Conservation (phyloP, 53 echinoderm and acorn worm species). For the Echinarachnius parma region DNA sequence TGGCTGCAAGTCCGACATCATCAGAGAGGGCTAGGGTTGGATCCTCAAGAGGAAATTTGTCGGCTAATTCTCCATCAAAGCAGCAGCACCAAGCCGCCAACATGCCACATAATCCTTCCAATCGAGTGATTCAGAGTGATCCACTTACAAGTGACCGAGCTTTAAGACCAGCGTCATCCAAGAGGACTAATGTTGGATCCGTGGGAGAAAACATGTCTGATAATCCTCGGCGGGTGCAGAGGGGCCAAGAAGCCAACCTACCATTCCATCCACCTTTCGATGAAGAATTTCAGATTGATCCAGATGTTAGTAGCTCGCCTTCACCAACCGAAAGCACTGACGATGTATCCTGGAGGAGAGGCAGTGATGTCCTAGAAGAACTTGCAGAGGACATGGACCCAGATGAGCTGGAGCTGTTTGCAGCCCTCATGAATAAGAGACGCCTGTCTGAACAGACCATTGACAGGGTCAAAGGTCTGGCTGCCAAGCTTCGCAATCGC, state of each 20-base stretch:
- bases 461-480: conserved; percentile 58
- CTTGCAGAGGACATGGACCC: conserved; percentile 38
- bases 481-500: conserved; percentile 43
- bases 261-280: not conserved
- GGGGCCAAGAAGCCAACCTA: too few species aligned
- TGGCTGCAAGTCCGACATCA: conserved; percentile 17
- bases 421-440: conserved; percentile 48
- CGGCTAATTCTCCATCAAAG: too few species aligned
- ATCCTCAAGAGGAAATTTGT: too few species aligned
- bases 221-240: too few species aligned
- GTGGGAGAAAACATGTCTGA: too few species aligned
- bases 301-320: too few species aligned
- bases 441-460: conserved; percentile 46
- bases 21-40: too few species aligned
- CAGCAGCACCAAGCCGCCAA: too few species aligned
- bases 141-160: not conserved
- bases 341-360: conserved; percentile 15
- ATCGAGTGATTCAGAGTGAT: conserved; percentile 24
- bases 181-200: too few species aligned
- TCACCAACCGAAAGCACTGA: conserved; percentile 3
- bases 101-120: not conserved
- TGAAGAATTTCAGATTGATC: not conserved
- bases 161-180: conserved; percentile 15
- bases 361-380: conserved; percentile 29
- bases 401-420: conserved; percentile 56